phyloP scores from a whole-genome alignment of 2,888 invertebrate species.

The Fragum fragum region DNA sequence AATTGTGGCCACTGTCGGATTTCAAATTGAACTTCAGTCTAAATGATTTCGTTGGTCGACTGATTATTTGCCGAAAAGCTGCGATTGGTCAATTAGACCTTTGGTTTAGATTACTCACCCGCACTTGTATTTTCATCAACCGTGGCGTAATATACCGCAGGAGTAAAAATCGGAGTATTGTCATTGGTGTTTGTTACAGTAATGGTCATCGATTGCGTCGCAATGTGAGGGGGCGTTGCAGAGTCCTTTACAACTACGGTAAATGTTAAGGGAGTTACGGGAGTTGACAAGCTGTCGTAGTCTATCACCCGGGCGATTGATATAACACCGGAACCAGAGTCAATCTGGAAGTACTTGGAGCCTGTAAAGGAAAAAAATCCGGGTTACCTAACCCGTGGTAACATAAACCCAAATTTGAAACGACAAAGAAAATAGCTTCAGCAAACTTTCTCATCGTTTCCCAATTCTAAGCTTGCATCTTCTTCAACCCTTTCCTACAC shows the following conservation, averaged over 20 bases:
- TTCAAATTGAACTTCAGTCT: not conserved
- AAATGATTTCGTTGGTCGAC: too few relatives aligned
- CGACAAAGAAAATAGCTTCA: too few relatives aligned
- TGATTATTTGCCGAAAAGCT: too few relatives aligned
- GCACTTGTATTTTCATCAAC: constrained; percentile 60
- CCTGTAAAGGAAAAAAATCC: not conserved
- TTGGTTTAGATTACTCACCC: too few relatives aligned
- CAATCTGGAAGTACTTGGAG: constrained; percentile 53
- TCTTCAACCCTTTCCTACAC: too few relatives aligned
- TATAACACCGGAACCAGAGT: constrained; percentile 59
- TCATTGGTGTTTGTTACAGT: constrained; percentile 72
- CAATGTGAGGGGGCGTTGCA: constrained; percentile 10
- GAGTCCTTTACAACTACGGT: constrained; percentile 27
- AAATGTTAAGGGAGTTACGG: not conserved
- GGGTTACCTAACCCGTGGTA: too few relatives aligned
- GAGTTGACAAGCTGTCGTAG: constrained; percentile 61
- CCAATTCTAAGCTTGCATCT: too few relatives aligned
- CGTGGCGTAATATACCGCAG: constrained; percentile 54
- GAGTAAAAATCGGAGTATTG: constrained; percentile 72
- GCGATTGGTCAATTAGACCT: too few relatives aligned
- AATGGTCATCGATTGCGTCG: constrained; percentile 36
- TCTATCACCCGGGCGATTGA: constrained; percentile 63
- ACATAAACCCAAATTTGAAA: too few relatives aligned
- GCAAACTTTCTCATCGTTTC: too few relatives aligned
- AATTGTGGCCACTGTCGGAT: too few relatives aligned